A percentile compares a stretch with the other conserved stretches of the same genome.
Conservation (phyloP, 2,888 invertebrate genomes). For the Spisula solida region DNA sequence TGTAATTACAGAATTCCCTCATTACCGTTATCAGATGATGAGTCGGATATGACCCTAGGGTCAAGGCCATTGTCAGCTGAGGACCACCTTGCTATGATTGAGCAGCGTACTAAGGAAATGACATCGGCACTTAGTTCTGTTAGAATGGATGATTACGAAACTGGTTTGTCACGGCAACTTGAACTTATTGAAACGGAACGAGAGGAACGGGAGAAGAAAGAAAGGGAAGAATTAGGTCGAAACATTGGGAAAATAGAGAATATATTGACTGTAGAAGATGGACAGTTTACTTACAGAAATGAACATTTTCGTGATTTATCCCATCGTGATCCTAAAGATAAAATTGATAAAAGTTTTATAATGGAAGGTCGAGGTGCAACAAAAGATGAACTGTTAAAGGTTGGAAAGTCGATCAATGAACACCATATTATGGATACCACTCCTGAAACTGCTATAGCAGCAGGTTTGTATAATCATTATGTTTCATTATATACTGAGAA, state of each 20-base stretch:
- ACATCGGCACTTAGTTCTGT: constrained; percentile 61
- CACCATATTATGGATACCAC: constrained; percentile 60
- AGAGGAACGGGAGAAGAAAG: constrained; percentile 56
- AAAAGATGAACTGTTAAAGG: constrained; percentile 43
- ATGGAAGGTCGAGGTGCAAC: constrained; percentile 30
- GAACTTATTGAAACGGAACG: constrained; percentile 47
- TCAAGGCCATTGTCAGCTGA: constrained; percentile 51
- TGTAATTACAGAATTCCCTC: constrained; percentile 35
- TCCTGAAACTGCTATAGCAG: constrained; percentile 49
- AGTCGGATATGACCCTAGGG: constrained; percentile 45
- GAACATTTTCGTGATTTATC: constrained; percentile 57
- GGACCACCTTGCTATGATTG: constrained; percentile 55
- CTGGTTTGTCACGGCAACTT: constrained; percentile 52
- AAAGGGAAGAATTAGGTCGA: constrained; percentile 37
- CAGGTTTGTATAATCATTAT: constrained; percentile 6
- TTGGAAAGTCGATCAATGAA: constrained; percentile 53
- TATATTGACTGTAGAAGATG: constrained; percentile 46
- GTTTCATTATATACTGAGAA: too few relatives aligned
- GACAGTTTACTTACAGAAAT: constrained; percentile 54
- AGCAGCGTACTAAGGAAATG: constrained; percentile 59
- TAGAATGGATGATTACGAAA: constrained; percentile 54
- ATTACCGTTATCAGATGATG: constrained; percentile 42
- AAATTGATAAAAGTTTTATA: constrained; percentile 55
- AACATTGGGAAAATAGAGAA: constrained; percentile 18
- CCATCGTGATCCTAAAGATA: constrained; percentile 56